Evolutionary conservation across 2,113 vertebrate species (phyloP), one percentile per base, ranked within the genome.

Genomic region (Melanotaenia duboulayi): DNA sequence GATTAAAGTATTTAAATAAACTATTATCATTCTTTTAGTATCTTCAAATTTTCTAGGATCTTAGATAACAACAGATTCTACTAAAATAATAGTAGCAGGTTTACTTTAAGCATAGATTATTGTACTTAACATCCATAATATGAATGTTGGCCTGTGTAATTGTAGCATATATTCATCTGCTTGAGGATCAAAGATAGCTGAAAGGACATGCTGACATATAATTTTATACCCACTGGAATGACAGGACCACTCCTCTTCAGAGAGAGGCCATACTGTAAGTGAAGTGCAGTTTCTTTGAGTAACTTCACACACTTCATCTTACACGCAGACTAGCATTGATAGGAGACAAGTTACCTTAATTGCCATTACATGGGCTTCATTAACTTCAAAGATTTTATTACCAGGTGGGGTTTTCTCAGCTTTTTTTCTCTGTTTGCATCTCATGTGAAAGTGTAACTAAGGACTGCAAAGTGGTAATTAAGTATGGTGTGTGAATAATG

Each of bases 401-500:
- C 64, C 56, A 69, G 16, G 50, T 69, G 11, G 20, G 35, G 60
- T 83, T 75, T 65, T 49, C 57, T 72, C 42, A 49, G 11, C 28
- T 23, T 44, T 72, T 22, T 52, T 4, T 22, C 42, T 67, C 32
- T 61, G 65, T 78, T 57, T 77, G 65, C 72, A 57, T 63, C 37
- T 58, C 64, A 71, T 65, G 65, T 60, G 49, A 81, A 70, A 69
- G 74, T 37, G 22, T 69, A 84, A 75, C 76, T 61, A 63, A 76
- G 67, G 72, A 54, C 68, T 22, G n/a, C 58, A 76, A 76, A 86
- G 72, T 74, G 80, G 7, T 82, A 80, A 86, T 90, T 87, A 84
- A 82, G 76, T 61, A 22, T 28, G 55, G 71, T 60, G 74, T 60
- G 76, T 4, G 51, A 77, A 64, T 83, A 73, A 88, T 82, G 69